A percentile compares a stretch with the other conserved stretches of the same genome.
These are phyloP conservation scores for Pollimyrus isidori DNA, from an alignment of 2,113 vertebrate genomes.

Conservation along the genomic window DNA sequence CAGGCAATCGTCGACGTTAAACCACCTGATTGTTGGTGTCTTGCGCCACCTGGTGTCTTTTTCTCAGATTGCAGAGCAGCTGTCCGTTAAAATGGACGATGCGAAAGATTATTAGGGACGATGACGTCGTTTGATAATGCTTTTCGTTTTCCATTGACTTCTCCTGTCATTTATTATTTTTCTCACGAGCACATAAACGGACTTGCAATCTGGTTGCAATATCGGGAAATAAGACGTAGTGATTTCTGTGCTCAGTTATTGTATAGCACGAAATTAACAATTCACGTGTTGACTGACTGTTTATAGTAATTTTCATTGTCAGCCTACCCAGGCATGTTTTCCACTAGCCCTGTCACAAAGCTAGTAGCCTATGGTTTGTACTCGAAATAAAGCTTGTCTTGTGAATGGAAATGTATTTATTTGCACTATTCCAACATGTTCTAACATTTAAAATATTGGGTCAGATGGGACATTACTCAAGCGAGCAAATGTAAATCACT, in stretches of 20 bases:
- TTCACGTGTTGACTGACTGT: not conserved
- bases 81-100: not conserved
- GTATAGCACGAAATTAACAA: slow-evolving; percentile 3
- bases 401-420: not conserved
- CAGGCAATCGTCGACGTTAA: not conserved
- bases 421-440: not conserved
- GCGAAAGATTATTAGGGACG: not conserved
- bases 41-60: not conserved
- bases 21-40: not conserved
- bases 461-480: not conserved
- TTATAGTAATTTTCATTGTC: not conserved
- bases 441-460: not conserved
- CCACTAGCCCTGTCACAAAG: not conserved
- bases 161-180: not conserved
- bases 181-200: not conserved
- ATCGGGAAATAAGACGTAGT: not conserved
- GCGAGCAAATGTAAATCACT: not conserved
- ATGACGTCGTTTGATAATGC: not conserved
- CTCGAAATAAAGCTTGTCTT: slow-evolving; percentile 15
- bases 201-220: not conserved
- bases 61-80: not conserved
- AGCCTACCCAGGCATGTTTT: slow-evolving; percentile 3
- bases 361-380: slow-evolving; percentile 1
- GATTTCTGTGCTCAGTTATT: slow-evolving; percentile 1
- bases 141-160: not conserved